Evolutionary conservation across 2,113 vertebrate genomes (phyloP), one percentile per base, ranked within the genome.

Genomic region (Hippocampus abdominalis): DNA sequence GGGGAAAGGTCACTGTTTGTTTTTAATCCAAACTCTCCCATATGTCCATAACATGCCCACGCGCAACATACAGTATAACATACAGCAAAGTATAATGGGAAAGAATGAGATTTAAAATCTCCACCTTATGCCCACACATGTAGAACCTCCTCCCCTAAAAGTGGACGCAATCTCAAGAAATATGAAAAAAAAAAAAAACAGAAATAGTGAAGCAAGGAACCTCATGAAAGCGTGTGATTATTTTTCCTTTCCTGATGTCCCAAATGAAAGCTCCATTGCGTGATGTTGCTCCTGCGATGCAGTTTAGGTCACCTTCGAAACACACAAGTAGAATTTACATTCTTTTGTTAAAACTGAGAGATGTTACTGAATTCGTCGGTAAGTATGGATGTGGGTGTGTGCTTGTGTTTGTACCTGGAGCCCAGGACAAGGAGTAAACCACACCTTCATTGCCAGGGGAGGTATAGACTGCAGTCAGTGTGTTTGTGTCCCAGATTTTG

Each of bases 401-500:
- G 61, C n/a, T 32, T 3, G 4, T 61, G 29, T 51, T 39, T 61
- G 32, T 83, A 99, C 97, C 97, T 92, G 97, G 97, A 83, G 97
- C 97, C 97, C 97, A 99, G 48, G 96, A 98, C 79, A 99, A 90
- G 0, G 97, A 98, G 84, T 98, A 99, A 81, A 99, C 95, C 75
- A 98, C 95, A 2, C 97, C 97, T 81, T 99, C 97, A 56, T 99
- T 98, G 48, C 97, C 97, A 0, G 97, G 97, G 32, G 97, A 98
- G 0, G 96, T 98, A 78, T 94, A 90, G 57, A 98, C 94, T 0
- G 97, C 96, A 46, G 95, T 97, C 72, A 98, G 85, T 9, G 96
- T 96, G 89, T 96, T 96, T 72, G 96, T 95, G 83, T 99, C 97
- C 97, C 97, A 99, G 75, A 99, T 95, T 89, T 99, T 99, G 76